Evolutionary conservation across 2,888 invertebrate species (phyloP).

Genomic region (Dorcus parallelipipedus): DNA sequence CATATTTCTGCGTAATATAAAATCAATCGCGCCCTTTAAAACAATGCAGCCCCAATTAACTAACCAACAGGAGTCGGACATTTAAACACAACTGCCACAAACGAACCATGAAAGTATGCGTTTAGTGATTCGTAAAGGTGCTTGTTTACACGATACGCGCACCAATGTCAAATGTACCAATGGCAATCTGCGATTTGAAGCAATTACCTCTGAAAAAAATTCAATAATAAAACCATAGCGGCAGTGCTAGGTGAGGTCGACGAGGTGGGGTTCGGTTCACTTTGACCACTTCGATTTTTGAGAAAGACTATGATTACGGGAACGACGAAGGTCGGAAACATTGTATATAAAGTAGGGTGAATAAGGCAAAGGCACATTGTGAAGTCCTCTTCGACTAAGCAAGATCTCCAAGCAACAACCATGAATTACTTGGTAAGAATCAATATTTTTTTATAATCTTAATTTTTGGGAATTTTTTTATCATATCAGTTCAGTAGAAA

Average conservation of each 20-base stretch:
- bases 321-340: conserved; percentile 25
- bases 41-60: too few species aligned
- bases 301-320: conserved; percentile 5
- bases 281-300: background rate
- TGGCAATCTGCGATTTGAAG: background rate
- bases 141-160: conserved; percentile 1
- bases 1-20: too few species aligned
- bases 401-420: conserved; percentile 20
- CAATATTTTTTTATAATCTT: too few species aligned
- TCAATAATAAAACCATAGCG: background rate
- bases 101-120: conserved; percentile 1
- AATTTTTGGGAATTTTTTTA: too few species aligned
- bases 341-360: conserved; percentile 28
- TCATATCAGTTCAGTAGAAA: too few species aligned
- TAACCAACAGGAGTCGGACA: too few species aligned
- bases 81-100: too few species aligned
- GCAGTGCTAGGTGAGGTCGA: background rate
- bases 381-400: conserved; percentile 18
- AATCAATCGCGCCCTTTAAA: too few species aligned
- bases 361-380: conserved; percentile 22
- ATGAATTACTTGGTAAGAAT: conserved; percentile 33
- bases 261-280: conserved; percentile 4
- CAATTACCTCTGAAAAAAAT: background rate
- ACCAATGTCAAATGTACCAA: conserved; percentile 14
- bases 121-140: conserved; percentile 9